Evolutionary conservation across 2,113 vertebrate genomes (phyloP).

Genomic region (Dicerorhinus sumatrensis): DNA sequence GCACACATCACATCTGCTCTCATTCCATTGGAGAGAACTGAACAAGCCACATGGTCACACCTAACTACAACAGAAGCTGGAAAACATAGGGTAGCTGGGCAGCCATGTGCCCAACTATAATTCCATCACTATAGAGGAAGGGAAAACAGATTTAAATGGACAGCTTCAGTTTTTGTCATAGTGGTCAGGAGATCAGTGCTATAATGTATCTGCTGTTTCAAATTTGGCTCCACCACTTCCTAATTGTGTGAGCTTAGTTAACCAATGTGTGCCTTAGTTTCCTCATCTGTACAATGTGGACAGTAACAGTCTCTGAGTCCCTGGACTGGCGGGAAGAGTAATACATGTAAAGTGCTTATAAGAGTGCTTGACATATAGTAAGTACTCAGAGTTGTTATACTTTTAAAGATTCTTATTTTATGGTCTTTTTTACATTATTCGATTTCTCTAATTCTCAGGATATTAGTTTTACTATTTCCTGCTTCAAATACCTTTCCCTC

Average conservation of each 20-base stretch:
- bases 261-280: neutral
- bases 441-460: neutral
- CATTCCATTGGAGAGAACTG: neutral
- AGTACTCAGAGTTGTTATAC: accelerated
- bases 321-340: too few relatives aligned
- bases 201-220: neutral
- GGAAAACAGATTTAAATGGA: too few relatives aligned
- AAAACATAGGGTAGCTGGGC: accelerated
- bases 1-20: neutral
- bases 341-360: neutral
- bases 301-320: neutral
- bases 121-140: neutral
- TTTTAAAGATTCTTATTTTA: neutral
- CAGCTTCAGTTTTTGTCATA: neutral
- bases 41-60: neutral
- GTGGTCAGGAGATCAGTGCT: neutral
- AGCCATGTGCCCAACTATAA: accelerated
- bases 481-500: neutral
- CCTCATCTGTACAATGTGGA: neutral
- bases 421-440: neutral
- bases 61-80: neutral
- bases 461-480: neutral
- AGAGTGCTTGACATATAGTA: neutral
- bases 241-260: neutral
- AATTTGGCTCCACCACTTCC: neutral